Evolutionary conservation across 2,888 invertebrate genomes (phyloP).

Genomic region (Baccha elongata): DNA sequence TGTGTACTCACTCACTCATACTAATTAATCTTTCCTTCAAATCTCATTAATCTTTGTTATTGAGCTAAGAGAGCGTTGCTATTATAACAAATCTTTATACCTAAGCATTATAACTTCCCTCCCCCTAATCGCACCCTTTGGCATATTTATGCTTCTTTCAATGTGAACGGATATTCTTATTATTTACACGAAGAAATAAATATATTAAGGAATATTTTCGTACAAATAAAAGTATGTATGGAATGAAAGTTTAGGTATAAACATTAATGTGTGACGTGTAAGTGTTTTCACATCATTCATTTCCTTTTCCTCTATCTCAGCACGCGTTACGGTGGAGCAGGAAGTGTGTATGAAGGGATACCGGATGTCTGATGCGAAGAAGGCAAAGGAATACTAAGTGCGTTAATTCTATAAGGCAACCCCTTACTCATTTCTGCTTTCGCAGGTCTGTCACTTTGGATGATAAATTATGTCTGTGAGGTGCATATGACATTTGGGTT

Average conservation of each 20-base stretch:
- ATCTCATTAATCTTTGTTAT: constrained; percentile 72
- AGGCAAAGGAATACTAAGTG: constrained; percentile 44
- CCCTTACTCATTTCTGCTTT: constrained; percentile 61
- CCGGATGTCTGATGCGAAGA: background rate
- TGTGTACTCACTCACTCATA: constrained; percentile 64
- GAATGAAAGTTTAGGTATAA: background rate
- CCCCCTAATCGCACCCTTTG: constrained; percentile 70
- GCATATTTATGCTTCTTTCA: constrained; percentile 37
- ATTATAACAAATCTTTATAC: constrained; percentile 75
- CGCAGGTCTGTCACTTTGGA: constrained; percentile 64
- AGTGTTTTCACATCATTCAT: constrained; percentile 28
- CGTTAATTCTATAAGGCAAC: constrained; percentile 61
- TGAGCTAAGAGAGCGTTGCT: constrained; percentile 62
- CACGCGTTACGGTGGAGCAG: background rate
- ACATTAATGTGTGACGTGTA: constrained; percentile 26
- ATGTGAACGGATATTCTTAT: constrained; percentile 47
- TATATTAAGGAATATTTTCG: constrained; percentile 64
- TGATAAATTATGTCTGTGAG: constrained; percentile 68
- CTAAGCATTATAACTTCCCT: constrained; percentile 74
- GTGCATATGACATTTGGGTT: constrained; percentile 66
- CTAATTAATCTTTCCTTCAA: constrained; percentile 69
- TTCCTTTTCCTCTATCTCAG: constrained; percentile 30
- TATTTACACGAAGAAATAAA: constrained; percentile 68
- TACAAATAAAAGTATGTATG: constrained; percentile 17
- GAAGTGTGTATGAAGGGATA: constrained; percentile 2